Evolutionary conservation across 2,888 invertebrate species (phyloP), one percentile per base, ranked within the genome.

Genomic region (Cinara cedri): DNA sequence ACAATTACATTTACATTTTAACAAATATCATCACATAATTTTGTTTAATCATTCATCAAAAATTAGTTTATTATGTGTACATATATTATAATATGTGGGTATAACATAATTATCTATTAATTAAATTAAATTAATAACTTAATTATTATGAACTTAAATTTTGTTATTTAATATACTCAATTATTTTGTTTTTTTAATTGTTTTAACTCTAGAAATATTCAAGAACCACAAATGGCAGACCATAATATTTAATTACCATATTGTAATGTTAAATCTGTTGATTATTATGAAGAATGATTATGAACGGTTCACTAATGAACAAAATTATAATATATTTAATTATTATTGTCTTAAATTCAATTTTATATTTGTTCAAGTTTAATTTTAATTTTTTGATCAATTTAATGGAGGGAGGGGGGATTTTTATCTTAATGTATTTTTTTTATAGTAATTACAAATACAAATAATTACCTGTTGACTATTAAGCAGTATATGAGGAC

Each of bases 361-460:
- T 63, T 63, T 24, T 34, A 49, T n/a, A 51, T 49, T 3, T 51
- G 49, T 68, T 26, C 13, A 19, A 49, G 24, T 55, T 70, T 42
- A 34, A 24, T 65, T 51, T 51, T 51, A 72, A 63, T 19, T n/a
- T 34, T 74, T 51, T 72, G 19, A 46, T 65, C 42, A 2, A 75
- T 63, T 44, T 54, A 54, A 63, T 19, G 24, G 0, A 63, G 65
- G 16, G 11, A 14, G 0, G 51, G 65, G 16, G 11, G 10, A 2
- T 71, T 24, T 65, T 62, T 62, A 44, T n/a, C 16, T 24, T 49
- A 54, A 13, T 51, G 6, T 34, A 51, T 62, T 19, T 6, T 49
- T 54, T 34, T 21, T 71, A 21, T 54, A 9, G 3, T 54, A 51
- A 62, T 60, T 34, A 51, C 51, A 54, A 54, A 51, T 63, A 21